Evolutionary conservation across 2,113 vertebrate species (phyloP), one percentile per base, ranked within the genome.

Genomic region (Condylura cristata): DNA sequence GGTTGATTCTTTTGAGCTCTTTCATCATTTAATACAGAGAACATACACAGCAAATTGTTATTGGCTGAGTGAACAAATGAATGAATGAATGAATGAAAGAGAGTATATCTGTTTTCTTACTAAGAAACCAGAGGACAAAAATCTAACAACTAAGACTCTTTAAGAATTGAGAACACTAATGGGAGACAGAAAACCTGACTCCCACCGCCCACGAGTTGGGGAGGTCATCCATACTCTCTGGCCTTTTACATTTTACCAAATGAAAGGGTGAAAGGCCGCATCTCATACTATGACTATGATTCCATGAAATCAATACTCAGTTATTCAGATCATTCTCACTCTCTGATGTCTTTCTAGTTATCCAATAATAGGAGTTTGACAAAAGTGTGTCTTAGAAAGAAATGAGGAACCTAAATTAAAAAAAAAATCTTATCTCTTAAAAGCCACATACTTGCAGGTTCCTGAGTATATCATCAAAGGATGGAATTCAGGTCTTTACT

Each of bases 321-420:
- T 83, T 95, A 75, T 75, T 68, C 22, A 94, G 37, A 44, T 68
- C 24, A 94, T n/a, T 46, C 30, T 32, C 75, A 20, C 6, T 46
- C 14, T 90, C 41, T 96, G 46, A n/a, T 76, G 90, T 34, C 44
- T 90, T 86, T 78, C 44, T 70, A 30, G 4, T 63, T 94, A 86
- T 32, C 9, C 26, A 86, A 48, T 22, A 86, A 58, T 37, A 74
- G 13, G 14, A 53, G 61, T 65, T 78, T 81, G 66, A 58, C 28
- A 68, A 56, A 91, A 89, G 74, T 24, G 16, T 76, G 20, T 26
- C 44, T 94, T 88, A 66, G 34, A 87, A 92, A 90, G 85, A 81
- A 58, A 84, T 34, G 17, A 3, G 85, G 39, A 81, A 76, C 10
- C 16, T 46, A 70, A 44, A 20, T 12, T 81, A 37, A 68, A 26